Percentiles rank a stretch among this genome's conserved stretches.
Conservation (phyloP, 1,140 invertebrate species). For the Hyles euphorbiae region DNA sequence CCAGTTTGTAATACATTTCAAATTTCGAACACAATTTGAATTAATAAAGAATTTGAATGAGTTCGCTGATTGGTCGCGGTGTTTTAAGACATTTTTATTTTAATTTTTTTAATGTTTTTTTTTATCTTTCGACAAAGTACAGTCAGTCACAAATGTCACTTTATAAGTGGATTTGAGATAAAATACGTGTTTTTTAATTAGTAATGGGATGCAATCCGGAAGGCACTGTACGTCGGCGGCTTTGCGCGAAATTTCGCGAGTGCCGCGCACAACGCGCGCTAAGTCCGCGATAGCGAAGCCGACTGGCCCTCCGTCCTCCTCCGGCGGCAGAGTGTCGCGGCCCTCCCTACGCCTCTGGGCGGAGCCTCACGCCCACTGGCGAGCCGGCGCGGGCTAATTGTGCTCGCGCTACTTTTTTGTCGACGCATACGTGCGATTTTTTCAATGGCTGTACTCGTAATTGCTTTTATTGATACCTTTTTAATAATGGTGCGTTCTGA, state of each 20-base stretch:
- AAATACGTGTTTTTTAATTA: constrained; percentile 1
- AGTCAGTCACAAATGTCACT: constrained; percentile 6
- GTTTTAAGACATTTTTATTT: no score
- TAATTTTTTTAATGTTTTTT: no score
- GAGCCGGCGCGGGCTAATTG: constrained; percentile 21
- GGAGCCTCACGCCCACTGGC: constrained; percentile 41
- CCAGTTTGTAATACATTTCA: constrained; percentile 9
- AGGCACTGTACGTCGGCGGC: constrained; percentile 9
- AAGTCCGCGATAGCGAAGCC: constrained; percentile 46
- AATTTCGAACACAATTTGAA: not conserved
- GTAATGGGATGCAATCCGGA: constrained; percentile 3
- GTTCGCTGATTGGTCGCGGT: no score
- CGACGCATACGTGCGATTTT: constrained; percentile 51
- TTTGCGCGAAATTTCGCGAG: constrained; percentile 25
- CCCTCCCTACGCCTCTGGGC: constrained; percentile 64
- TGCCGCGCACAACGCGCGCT: constrained; percentile 48
- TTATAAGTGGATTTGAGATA: not conserved
- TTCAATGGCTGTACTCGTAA: constrained; percentile 53
- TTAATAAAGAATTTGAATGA: no score
- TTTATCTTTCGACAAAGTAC: not conserved
- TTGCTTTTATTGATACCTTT: constrained; percentile 52
- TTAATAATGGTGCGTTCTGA: constrained; percentile 18
- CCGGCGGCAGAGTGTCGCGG: constrained; percentile 26
- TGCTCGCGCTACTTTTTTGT: constrained; percentile 39
- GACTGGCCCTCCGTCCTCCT: constrained; percentile 65